Percentiles rank a stretch among this genome's conserved stretches.
phyloP scores from a whole-genome alignment of 2,113 vertebrate species.

The Mustelus asterias region DNA sequence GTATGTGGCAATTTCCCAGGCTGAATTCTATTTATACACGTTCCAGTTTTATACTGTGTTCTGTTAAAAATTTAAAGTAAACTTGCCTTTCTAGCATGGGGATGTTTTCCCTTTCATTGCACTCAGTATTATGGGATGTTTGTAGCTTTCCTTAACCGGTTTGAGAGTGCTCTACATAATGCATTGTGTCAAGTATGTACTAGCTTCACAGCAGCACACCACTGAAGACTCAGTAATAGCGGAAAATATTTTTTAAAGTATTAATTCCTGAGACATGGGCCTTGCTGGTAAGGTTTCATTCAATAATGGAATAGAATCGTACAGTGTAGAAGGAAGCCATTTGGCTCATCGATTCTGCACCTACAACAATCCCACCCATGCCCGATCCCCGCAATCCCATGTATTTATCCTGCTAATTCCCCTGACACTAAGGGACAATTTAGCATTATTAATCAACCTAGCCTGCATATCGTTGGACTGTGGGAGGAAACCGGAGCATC shows the following conservation, averaged over 20 bases:
- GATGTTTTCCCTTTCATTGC: background rate
- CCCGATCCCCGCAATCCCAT: too few relatives aligned
- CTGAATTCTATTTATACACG: constrained; percentile 9
- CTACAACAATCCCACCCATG: too few relatives aligned
- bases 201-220: background rate
- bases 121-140: background rate
- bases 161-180: background rate
- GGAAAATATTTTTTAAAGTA: background rate
- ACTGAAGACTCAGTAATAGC: background rate
- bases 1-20: background rate
- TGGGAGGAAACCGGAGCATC: too few relatives aligned
- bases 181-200: background rate
- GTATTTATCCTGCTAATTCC: too few relatives aligned
- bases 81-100: background rate
- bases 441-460: too few relatives aligned
- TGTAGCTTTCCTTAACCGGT: background rate
- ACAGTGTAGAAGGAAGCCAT: too few relatives aligned
- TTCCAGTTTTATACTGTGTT: background rate
- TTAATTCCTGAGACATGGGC: background rate
- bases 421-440: too few relatives aligned
- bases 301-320: background rate
- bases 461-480: too few relatives aligned
- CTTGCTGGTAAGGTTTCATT: background rate
- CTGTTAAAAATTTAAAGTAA: background rate
- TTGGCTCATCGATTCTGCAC: too few relatives aligned